Evolutionary conservation across 2,113 vertebrate species (phyloP).

Genomic region (Carassius gibelio): DNA sequence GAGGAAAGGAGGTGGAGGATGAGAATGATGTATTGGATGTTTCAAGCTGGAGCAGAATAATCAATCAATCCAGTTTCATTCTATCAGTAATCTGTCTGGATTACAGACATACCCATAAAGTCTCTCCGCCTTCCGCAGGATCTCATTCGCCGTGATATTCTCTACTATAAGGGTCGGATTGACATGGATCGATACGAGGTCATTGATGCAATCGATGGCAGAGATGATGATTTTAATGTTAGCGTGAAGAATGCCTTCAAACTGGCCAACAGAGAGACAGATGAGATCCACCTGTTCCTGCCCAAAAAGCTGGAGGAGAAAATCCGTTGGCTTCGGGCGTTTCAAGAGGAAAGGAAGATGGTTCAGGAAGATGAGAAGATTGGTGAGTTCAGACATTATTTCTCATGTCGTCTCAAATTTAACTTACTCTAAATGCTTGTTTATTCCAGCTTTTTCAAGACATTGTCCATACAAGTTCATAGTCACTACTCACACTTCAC

Average conservation of each 20-base stretch:
- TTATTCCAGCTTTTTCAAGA: background rate
- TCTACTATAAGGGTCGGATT: slow-evolving; percentile 98
- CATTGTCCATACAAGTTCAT: background rate
- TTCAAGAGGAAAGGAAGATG: slow-evolving; percentile 98
- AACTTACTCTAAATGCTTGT: background rate
- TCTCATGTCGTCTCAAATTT: background rate
- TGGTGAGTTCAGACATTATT: slow-evolving; percentile 76
- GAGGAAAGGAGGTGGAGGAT: background rate
- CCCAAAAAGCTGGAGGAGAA: slow-evolving; percentile 99
- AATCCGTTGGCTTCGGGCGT: slow-evolving; percentile 95
- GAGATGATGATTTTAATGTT: slow-evolving; percentile 97
- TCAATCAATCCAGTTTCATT: background rate
- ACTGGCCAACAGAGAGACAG: slow-evolving; percentile 95
- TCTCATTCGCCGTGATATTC: slow-evolving; percentile 93
- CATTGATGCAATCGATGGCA: slow-evolving; percentile 90
- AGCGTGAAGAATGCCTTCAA: slow-evolving; percentile 99
- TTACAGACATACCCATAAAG: background rate
- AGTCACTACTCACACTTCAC: background rate
- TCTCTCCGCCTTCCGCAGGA: slow-evolving; percentile 75
- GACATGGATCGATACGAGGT: slow-evolving; percentile 98
- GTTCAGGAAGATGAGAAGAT: slow-evolving; percentile 99
- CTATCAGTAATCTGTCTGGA: background rate
- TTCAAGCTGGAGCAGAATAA: background rate
- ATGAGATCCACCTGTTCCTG: slow-evolving; percentile 97
- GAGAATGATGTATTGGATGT: background rate